phyloP scores from a whole-genome alignment of 1,140 invertebrate genomes.

The Drosophila subpulchrella region DNA sequence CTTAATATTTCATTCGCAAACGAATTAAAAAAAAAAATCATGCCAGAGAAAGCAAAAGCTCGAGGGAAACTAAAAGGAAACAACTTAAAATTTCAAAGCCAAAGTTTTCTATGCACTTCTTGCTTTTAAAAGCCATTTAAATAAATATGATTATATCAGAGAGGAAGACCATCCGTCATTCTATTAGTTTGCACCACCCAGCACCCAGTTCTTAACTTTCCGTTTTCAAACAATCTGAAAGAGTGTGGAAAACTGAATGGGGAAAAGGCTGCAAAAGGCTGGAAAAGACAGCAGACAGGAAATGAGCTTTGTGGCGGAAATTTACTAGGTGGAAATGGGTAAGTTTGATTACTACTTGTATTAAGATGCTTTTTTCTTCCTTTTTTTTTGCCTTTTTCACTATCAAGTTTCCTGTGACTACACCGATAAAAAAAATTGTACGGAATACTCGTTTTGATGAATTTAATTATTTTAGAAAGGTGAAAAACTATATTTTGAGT shows the following conservation, averaged over 20 bases:
- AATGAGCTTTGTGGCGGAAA: constrained; percentile 67
- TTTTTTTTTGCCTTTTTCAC: background rate
- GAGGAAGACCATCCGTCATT: background rate
- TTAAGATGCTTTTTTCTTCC: constrained; percentile 6
- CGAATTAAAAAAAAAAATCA: too few relatives aligned
- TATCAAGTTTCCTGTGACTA: too few relatives aligned
- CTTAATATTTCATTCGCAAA: too few relatives aligned
- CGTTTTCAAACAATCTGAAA: background rate
- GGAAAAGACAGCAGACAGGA: constrained; percentile 52
- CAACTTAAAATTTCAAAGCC: too few relatives aligned
- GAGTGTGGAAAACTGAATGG: background rate
- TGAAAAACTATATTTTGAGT: too few relatives aligned
- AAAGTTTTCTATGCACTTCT: too few relatives aligned
- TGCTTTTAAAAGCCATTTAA: too few relatives aligned
- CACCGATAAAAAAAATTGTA: too few relatives aligned
- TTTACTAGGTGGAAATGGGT: constrained; percentile 21
- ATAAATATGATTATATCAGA: background rate
- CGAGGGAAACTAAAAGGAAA: too few relatives aligned
- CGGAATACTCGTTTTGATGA: too few relatives aligned
- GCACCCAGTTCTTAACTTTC: background rate
- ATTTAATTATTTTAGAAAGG: too few relatives aligned
- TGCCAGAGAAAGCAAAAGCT: too few relatives aligned
- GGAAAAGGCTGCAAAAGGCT: background rate
- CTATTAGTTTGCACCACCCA: background rate
- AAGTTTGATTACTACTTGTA: constrained; percentile 4